Evolutionary conservation across 2,113 vertebrate species (phyloP).

Genomic region (Passer montanus): DNA sequence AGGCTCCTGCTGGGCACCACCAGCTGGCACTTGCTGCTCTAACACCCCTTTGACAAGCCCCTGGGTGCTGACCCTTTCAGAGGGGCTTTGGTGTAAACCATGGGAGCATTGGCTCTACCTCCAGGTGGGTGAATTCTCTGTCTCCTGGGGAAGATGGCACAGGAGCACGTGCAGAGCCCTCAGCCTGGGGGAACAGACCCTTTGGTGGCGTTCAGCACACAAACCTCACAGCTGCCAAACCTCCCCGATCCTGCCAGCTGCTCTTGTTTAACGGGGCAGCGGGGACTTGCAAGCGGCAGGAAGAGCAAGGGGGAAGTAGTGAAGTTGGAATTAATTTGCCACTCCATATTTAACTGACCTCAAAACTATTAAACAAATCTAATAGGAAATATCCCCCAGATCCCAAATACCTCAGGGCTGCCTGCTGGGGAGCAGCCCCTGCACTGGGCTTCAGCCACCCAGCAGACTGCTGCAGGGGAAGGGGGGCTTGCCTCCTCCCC

Average conservation of each 20-base stretch:
- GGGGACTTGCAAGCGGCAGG: slow-evolving; percentile 16
- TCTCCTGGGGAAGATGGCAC: background rate
- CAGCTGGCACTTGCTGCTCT: background rate
- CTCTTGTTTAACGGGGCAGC: background rate
- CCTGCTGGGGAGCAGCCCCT: background rate
- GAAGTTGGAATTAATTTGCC: slow-evolving; percentile 62
- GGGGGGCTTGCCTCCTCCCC: background rate
- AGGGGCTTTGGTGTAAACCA: background rate
- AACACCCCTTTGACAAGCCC: background rate
- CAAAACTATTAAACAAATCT: slow-evolving; percentile 55
- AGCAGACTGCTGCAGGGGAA: background rate
- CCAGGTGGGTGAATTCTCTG: accelerated
- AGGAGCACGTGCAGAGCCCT: background rate
- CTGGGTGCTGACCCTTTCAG: background rate
- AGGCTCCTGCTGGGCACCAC: background rate
- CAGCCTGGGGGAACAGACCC: background rate
- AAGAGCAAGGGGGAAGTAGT: slow-evolving; percentile 46
- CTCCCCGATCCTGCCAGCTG: background rate
- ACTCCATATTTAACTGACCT: slow-evolving; percentile 51
- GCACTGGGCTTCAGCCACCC: accelerated
- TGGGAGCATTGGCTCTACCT: accelerated
- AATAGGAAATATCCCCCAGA: slow-evolving; percentile 43
- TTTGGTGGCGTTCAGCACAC: background rate
- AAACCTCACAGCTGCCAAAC: background rate
- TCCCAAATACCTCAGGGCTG: background rate